Evolutionary conservation across 2,113 vertebrate species (phyloP).

Genomic region (Cyprinodon variegatus): DNA sequence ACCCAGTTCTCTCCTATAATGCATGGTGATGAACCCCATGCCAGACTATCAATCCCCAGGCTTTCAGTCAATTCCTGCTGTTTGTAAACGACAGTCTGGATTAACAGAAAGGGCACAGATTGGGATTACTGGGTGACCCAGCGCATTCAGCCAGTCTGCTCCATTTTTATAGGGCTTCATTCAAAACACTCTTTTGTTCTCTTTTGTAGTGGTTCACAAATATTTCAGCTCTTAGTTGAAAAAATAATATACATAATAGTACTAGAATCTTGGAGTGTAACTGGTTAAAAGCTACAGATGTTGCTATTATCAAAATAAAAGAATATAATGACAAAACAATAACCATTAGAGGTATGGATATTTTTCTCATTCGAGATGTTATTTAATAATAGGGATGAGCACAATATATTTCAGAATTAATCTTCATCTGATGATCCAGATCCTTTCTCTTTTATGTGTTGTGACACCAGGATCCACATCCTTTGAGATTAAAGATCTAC

Average conservation of each 20-base stretch:
- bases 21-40: conserved; percentile 8
- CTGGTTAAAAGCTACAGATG: background rate
- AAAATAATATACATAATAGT: background rate
- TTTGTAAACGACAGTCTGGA: conserved; percentile 51
- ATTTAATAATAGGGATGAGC: too few relatives aligned
- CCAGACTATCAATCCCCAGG: conserved; percentile 13
- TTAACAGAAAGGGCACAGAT: conserved; percentile 62
- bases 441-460: background rate
- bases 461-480: too few relatives aligned
- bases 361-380: too few relatives aligned
- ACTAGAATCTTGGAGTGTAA: background rate
- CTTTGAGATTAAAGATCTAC: too few relatives aligned
- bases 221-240: background rate
- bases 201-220: background rate
- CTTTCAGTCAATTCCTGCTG: conserved; percentile 30
- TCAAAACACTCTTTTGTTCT: background rate
- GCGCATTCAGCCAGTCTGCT: conserved; percentile 40
- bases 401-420: too few relatives aligned
- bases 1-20: background rate
- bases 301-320: background rate
- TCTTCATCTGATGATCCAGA: background rate
- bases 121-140: conserved; percentile 74
- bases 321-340: too few relatives aligned
- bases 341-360: too few relatives aligned
- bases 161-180: background rate